Evolutionary conservation across 2,113 vertebrate genomes (phyloP), one percentile per base, ranked within the genome.

Genomic region (Emydura subglobosa): DNA sequence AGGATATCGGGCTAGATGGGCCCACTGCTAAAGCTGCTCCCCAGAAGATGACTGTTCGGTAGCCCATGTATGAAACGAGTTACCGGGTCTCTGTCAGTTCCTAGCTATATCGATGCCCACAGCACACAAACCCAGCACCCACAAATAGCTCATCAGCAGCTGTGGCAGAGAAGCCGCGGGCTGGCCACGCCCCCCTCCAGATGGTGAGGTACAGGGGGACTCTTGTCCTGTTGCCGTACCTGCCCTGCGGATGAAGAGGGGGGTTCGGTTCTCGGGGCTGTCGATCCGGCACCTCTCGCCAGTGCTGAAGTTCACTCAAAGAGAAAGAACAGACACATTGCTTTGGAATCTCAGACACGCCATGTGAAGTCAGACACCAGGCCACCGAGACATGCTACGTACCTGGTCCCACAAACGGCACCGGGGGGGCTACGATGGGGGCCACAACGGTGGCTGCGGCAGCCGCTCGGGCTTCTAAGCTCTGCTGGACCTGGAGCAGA

Each of bases 381-480:
- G 42, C 50, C 65, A 76, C 50, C 29, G 13, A 91, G 22, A 42
- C 16, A 53, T 2, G 7, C 25, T 27, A n/a, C 76, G 91, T 80
- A 99, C 99, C 98, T 98, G 99, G 98, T 83, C 98, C 98, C 39
- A 99, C 98, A 95, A 98, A 99, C 5, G 98, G 96, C 1, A 98
- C 94, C 11, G 98, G 98, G 22, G 98, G 97, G n/a, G 97, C 97
- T 85, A 98, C 97, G 81, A 98, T 96, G 39, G 98, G 98, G 82
- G 98, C 95, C 83, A 98, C 98, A 25, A 98, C 98, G 47, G 98
- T 99, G 87, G 97, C 98, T 51, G 98, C 98, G 7, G 98, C 98
- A 0, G 98, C 99, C 57, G 99, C 99, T 93, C 99, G 97, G 39
- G 99, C 99, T 4, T 99, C 99, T 88, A 99, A 96, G 29, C 98